Conservation (phyloP, 2,113 vertebrate genomes). For the Neodontobutis hainanensis region DNA sequence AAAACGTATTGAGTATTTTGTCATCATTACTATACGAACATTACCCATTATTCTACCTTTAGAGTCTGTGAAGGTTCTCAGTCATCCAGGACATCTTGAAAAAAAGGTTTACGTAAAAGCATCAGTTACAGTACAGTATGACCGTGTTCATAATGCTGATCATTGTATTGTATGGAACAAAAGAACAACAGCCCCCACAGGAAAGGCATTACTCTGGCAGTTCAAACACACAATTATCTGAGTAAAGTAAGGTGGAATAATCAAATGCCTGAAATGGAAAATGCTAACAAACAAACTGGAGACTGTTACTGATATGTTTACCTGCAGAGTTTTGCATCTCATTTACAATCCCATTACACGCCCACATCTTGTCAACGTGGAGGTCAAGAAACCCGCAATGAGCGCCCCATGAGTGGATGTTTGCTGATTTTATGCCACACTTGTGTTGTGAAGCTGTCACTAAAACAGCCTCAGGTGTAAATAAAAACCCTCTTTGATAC, state of each 20-base stretch:
- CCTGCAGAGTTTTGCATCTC: slow-evolving; percentile 30
- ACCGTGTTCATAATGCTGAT: no score
- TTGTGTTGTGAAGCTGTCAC: not conserved
- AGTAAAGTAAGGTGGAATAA: slow-evolving; percentile 10
- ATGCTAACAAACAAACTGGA: slow-evolving; percentile 8
- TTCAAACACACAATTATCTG: not conserved
- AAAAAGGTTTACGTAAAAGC: no score
- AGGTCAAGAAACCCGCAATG: slow-evolving; percentile 16
- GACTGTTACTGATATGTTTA: slow-evolving; percentile 8
- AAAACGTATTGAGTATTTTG: no score
- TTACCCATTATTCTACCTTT: no score
- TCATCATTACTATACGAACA: no score
- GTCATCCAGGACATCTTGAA: no score
- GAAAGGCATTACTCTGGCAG: slow-evolving; percentile 14
- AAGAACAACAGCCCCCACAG: not conserved
- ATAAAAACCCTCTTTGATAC: not conserved
- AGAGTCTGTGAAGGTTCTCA: no score
- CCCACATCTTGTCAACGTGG: slow-evolving; percentile 12
- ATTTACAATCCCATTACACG: slow-evolving; percentile 29
- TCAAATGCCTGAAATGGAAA: slow-evolving; percentile 14
- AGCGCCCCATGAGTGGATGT: not conserved
- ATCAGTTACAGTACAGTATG: no score
- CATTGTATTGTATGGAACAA: no score
- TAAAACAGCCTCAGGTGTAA: slow-evolving; percentile 1
- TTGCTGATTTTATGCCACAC: not conserved